Conservation (phyloP, 1,140 invertebrate species). For the Tigriopus japonicus region DNA sequence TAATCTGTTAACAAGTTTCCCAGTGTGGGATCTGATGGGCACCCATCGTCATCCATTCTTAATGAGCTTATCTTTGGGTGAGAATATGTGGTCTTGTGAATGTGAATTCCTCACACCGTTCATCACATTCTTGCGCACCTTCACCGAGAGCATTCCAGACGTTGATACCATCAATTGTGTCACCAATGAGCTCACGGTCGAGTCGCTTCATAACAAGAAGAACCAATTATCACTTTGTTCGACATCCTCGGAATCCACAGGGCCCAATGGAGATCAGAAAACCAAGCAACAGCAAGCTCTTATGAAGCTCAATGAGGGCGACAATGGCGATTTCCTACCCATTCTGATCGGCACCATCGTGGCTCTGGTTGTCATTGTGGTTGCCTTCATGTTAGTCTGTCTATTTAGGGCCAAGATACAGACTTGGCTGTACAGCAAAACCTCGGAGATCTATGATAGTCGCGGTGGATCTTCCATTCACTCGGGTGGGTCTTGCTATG, state of each 20-base stretch:
- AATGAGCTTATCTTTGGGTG: slow-evolving; percentile 21
- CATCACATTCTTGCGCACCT: slow-evolving; percentile 17
- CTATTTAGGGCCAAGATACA: slow-evolving; percentile 22
- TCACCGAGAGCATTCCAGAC: slow-evolving; percentile 42
- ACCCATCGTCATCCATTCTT: slow-evolving; percentile 23
- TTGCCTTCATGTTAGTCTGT: slow-evolving; percentile 20
- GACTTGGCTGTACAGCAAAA: slow-evolving; percentile 21
- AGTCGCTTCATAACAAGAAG: not conserved
- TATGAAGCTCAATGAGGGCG: not conserved
- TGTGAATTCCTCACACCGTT: slow-evolving; percentile 22
- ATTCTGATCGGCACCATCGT: slow-evolving; percentile 19
- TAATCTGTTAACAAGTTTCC: slow-evolving; percentile 56
- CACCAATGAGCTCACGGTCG: not conserved
- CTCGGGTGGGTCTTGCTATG: slow-evolving; percentile 9
- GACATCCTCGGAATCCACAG: not conserved
- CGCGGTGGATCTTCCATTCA: slow-evolving; percentile 19
- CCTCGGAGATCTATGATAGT: slow-evolving; percentile 6
- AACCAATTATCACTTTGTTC: not conserved
- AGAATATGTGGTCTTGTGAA: slow-evolving; percentile 27
- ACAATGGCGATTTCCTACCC: slow-evolving; percentile 3
- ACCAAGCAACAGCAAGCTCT: not conserved
- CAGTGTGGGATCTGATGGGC: slow-evolving; percentile 24
- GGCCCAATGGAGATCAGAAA: not conserved
- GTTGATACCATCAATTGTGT: slow-evolving; percentile 35
- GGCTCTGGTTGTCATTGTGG: slow-evolving; percentile 18